A percentile compares a stretch with the other conserved stretches of the same genome.
These are phyloP conservation scores for Bombus cullumanus DNA, from an alignment of 1,140 invertebrate genomes.

Conservation along the genomic window DNA sequence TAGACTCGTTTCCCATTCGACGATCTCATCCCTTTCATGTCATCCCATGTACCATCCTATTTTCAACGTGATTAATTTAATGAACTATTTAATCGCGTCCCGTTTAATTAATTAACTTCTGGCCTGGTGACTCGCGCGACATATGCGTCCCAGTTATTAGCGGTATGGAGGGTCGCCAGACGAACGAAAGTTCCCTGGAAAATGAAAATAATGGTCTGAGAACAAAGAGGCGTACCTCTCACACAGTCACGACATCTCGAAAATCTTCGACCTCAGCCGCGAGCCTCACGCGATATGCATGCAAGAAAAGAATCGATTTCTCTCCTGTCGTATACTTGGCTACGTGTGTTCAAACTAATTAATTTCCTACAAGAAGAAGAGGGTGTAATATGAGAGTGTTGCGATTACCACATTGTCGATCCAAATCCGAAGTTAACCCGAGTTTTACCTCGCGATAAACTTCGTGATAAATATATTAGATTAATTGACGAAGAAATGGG, in stretches of 20 bases:
- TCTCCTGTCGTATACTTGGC: neutral
- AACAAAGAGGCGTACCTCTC: neutral
- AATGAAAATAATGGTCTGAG: neutral
- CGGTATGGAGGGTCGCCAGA: neutral
- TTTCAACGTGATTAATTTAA: slow-evolving; percentile 15
- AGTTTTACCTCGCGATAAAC: too few relatives aligned
- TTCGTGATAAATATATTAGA: neutral
- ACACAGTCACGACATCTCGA: neutral
- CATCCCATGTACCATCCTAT: neutral
- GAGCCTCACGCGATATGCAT: neutral
- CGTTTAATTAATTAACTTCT: slow-evolving; percentile 17
- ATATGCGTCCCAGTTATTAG: neutral
- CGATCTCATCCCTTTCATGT: neutral
- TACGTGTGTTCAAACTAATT: slow-evolving; percentile 4
- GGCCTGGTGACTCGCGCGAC: neutral
- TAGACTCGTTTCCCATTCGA: neutral
- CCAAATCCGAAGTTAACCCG: neutral
- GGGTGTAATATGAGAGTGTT: neutral
- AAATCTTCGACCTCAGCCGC: neutral
- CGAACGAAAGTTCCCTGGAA: neutral
- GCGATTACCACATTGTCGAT: slow-evolving; percentile 6
- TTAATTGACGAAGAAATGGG: neutral
- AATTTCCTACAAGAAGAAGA: neutral
- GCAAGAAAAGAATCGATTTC: slow-evolving; percentile 23
- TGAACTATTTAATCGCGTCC: neutral